Conservation (phyloP, 1,140 invertebrate genomes). For the Anoplophora glabripennis region DNA sequence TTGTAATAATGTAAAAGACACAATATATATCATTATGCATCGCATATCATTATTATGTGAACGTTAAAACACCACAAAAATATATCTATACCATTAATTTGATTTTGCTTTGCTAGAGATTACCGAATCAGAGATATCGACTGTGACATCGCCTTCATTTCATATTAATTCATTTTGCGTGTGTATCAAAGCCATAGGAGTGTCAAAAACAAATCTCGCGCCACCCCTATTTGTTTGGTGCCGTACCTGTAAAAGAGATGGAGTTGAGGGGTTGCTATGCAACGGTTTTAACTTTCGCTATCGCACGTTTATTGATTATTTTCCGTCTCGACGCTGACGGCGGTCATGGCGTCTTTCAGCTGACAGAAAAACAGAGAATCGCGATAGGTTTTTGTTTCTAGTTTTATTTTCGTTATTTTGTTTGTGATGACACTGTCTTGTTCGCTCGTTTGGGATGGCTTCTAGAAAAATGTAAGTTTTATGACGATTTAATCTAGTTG, state of each 20-base stretch:
- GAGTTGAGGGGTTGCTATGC: slow-evolving; percentile 30
- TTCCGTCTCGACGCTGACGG: slow-evolving; percentile 46
- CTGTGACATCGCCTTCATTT: too few relatives aligned
- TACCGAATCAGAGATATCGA: too few relatives aligned
- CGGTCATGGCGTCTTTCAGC: slow-evolving; percentile 49
- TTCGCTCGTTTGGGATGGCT: slow-evolving; percentile 29
- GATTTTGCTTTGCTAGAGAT: too few relatives aligned
- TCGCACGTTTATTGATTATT: slow-evolving; percentile 49
- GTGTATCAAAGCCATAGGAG: too few relatives aligned
- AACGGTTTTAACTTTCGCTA: slow-evolving; percentile 43
- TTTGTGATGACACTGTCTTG: slow-evolving; percentile 16
- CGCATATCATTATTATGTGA: too few relatives aligned
- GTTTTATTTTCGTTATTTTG: slow-evolving; percentile 37
- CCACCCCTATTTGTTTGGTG: too few relatives aligned
- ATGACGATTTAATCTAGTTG: not conserved
- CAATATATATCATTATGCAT: too few relatives aligned
- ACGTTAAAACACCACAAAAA: too few relatives aligned
- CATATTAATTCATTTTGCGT: too few relatives aligned
- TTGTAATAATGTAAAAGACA: too few relatives aligned
- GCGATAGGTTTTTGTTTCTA: slow-evolving; percentile 37
- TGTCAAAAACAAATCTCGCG: too few relatives aligned
- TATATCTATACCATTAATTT: too few relatives aligned
- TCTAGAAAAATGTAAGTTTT: slow-evolving; percentile 41
- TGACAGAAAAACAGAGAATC: slow-evolving; percentile 46
- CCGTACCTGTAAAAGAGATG: slow-evolving; percentile 3